Conservation (phyloP, 2,888 invertebrate genomes). For the Oscheius sp. region DNA sequence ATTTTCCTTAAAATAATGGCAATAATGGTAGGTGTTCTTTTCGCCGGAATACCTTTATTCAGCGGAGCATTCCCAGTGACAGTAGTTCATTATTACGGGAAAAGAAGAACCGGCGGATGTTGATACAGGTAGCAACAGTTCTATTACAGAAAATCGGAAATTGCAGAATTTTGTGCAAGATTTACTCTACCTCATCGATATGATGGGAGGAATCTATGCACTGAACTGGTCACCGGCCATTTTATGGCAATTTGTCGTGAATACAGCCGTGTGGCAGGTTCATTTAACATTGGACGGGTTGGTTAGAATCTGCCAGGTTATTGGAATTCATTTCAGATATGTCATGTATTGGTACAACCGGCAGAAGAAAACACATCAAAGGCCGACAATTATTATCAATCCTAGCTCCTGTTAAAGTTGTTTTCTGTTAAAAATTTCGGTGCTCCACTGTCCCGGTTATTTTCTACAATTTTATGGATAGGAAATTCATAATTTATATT, state of each 20-base stretch:
- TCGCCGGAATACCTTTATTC: too few relatives aligned
- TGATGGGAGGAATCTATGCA: background rate
- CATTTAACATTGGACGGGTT: background rate
- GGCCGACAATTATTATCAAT: too few relatives aligned
- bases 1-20: background rate
- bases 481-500: too few relatives aligned
- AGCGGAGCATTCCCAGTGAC: too few relatives aligned
- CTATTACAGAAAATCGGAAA: background rate
- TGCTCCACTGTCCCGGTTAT: too few relatives aligned
- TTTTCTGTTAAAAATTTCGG: too few relatives aligned
- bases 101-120: background rate
- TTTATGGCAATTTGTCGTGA: background rate
- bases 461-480: too few relatives aligned
- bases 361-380: too few relatives aligned
- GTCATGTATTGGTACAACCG: too few relatives aligned
- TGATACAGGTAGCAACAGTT: background rate
- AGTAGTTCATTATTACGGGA: background rate
- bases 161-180: slow-evolving; percentile 10
- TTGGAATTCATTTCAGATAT: too few relatives aligned
- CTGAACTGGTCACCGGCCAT: background rate
- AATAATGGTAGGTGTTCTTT: background rate
- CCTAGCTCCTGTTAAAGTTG: too few relatives aligned
- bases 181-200: background rate
- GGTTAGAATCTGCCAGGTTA: too few relatives aligned
- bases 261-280: background rate